Percentiles rank a stretch among this genome's conserved stretches.
Evolutionary conservation across 2,888 invertebrate species (phyloP).

Genomic region (Drosophila dives): DNA sequence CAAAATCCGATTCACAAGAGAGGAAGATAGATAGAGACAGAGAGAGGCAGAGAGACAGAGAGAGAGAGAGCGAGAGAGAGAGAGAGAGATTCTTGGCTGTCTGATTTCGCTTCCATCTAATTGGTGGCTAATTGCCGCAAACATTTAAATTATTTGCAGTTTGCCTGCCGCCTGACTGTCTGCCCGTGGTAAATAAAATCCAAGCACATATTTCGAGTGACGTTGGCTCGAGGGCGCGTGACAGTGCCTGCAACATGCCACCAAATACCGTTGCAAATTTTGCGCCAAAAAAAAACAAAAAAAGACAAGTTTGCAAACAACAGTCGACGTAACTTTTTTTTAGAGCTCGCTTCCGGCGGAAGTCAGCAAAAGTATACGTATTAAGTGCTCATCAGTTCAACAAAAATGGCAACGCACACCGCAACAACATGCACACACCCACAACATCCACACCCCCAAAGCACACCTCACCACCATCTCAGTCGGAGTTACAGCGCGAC

Average conservation of each 20-base stretch:
- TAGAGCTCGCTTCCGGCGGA: slow-evolving; percentile 60
- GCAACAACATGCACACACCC: background rate
- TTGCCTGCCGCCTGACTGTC: slow-evolving; percentile 1
- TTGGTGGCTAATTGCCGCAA: slow-evolving; percentile 57
- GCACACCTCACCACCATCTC: background rate
- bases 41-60: no score
- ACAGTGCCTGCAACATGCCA: slow-evolving; percentile 2
- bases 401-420: background rate
- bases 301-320: slow-evolving; percentile 8
- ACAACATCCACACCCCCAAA: background rate
- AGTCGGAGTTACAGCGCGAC: background rate
- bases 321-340: slow-evolving; percentile 1
- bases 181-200: slow-evolving; percentile 35
- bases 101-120: slow-evolving; percentile 41
- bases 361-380: slow-evolving; percentile 63
- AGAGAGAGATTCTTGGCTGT: background rate
- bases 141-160: slow-evolving; percentile 51
- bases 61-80: background rate
- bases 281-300: slow-evolving; percentile 11
- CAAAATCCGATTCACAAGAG: slow-evolving; percentile 5
- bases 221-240: background rate
- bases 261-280: slow-evolving; percentile 33
- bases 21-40: no score
- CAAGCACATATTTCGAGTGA: slow-evolving; percentile 25
- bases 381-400: slow-evolving; percentile 58